These are phyloP conservation scores for Enteromius paludinosus DNA, from an alignment of 2,797 vertebrate species.

Conservation along the genomic window DNA sequence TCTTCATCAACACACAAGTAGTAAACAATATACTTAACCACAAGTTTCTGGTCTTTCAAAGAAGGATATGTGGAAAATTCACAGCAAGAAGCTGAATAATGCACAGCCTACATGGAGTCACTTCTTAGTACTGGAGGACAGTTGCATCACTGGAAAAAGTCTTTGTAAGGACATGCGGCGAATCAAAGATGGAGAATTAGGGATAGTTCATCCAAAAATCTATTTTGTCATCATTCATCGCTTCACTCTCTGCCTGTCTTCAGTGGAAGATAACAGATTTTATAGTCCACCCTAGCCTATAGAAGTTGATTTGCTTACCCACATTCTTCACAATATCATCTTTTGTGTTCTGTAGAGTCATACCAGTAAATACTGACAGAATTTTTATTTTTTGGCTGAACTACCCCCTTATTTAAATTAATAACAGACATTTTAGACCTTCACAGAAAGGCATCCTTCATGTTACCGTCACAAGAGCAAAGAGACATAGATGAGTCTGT, in stretches of 20 bases:
- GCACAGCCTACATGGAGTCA: conserved; percentile 38
- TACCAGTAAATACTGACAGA: background rate
- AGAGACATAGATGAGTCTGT: conserved; percentile 61
- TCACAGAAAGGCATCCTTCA: conserved; percentile 66
- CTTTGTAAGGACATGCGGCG: conserved; percentile 56
- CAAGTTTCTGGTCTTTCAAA: conserved; percentile 83
- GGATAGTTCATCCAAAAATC: background rate
- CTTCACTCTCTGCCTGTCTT: background rate
- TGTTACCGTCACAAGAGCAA: conserved; percentile 65
- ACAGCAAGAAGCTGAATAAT: conserved; percentile 57
- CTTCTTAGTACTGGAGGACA: conserved; percentile 28
- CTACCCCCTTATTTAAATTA: conserved; percentile 36
- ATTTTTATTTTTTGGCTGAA: background rate
- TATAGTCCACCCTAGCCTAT: background rate
- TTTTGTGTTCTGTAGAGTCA: background rate
- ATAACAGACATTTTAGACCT: conserved; percentile 63
- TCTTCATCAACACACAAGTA: conserved; percentile 75
- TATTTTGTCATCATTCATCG: background rate
- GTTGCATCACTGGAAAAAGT: conserved; percentile 43
- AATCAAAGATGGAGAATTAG: conserved; percentile 57
- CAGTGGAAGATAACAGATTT: background rate
- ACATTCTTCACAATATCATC: background rate
- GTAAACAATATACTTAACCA: conserved; percentile 80
- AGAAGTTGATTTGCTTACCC: background rate
- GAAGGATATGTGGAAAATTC: conserved; percentile 67